Evolutionary conservation across 2,888 invertebrate species (phyloP), one percentile per base, ranked within the genome.

Genomic region (Drosophila pegasa): DNA sequence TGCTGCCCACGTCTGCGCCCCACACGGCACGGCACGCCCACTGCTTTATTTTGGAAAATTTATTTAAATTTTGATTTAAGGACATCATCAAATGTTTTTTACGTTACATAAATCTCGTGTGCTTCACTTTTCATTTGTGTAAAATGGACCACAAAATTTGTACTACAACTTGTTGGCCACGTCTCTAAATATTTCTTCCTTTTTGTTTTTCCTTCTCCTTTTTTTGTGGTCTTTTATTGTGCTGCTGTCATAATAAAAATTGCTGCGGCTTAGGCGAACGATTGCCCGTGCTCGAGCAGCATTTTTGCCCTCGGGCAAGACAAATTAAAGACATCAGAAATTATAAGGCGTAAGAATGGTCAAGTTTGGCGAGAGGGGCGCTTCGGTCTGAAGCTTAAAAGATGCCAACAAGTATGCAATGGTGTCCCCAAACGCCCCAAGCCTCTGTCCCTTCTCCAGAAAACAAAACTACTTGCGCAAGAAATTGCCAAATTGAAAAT

Each of bases 21-120:
- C 38, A 16, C 47, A 27, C 20, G 33, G 6, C 31, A 50, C 51
- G 62, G 6, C 31, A 50, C 51, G 62, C 56, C 55, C 43, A 25
- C 37, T 64, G 62, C 57, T 80, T 80, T 68, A 67, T 72, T 70
- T 78, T 56, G 51, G 63, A 73, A 72, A 80, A 86, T 79, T 84
- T 86, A 80, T 87, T 89, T 89, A 90, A 88, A 88, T 88, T 87
- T 87, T 83, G 86, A 80, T 87, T 89, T 86, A 86, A 86, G 87
- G 78, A 88, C 78, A 87, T 83, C 89, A 85, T 88, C 87, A 90
- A 87, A 78, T 71, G 77, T 81, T 77, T 86, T 89, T 80, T 86
- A 86, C 88, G 84, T 88, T 88, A 89, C 89, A 90, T 89, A 88
- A 85, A 88, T 86, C 84, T 66, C 25, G 37, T 14, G 31, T 63